These are phyloP conservation scores for Lophius americanus DNA, from an alignment of 2,797 vertebrate genomes.

Conservation along the genomic window DNA sequence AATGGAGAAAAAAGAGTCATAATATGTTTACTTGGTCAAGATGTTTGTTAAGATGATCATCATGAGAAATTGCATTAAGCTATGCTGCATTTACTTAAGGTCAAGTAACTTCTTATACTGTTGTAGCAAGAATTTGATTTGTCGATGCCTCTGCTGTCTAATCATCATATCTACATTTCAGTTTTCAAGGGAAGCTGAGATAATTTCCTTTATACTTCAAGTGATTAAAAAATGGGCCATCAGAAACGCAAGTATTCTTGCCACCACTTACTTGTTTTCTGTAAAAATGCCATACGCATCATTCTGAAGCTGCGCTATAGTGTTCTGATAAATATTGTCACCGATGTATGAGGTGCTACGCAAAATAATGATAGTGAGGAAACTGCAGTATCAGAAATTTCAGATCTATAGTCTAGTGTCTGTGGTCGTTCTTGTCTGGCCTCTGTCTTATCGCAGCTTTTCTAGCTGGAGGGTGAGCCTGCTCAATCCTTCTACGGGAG, in stretches of 20 bases:
- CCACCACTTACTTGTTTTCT: background rate
- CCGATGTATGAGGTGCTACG: constrained; percentile 33
- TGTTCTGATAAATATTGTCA: constrained; percentile 14
- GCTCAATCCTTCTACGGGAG: constrained; percentile 39
- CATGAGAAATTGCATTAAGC: no score
- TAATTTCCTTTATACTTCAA: background rate
- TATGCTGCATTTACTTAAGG: no score
- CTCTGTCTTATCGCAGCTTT: constrained; percentile 60
- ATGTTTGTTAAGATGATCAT: no score
- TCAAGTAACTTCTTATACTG: no score
- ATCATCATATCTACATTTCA: no score
- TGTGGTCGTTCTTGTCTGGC: constrained; percentile 52
- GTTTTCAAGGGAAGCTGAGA: no score
- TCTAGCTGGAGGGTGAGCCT: constrained; percentile 49
- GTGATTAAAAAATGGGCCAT: background rate
- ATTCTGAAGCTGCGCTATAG: background rate
- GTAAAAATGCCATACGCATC: background rate
- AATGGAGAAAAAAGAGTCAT: no score
- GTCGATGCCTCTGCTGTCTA: no score
- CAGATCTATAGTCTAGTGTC: constrained; percentile 33
- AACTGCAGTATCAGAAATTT: constrained; percentile 22
- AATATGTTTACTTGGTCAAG: no score
- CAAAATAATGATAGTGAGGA: constrained; percentile 12
- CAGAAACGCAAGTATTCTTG: background rate
- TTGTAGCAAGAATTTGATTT: no score